Base-by-base conservation (phyloP, 2,797 vertebrate species). In the Arnoldichthys spilopterus region DNA sequence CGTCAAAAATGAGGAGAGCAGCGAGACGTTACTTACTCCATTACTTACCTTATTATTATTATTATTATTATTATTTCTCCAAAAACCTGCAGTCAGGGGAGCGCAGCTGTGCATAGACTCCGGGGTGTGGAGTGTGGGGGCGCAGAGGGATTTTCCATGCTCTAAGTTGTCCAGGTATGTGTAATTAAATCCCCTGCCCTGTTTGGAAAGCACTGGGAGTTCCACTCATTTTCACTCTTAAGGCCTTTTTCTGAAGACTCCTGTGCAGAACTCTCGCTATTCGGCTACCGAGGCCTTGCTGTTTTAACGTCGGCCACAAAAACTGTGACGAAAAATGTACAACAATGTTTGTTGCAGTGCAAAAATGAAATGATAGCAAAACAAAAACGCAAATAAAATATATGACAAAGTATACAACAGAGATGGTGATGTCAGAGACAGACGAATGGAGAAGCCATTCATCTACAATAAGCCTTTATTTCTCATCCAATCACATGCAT, bases 151-250 rank as follows among this genome's bases (percentile, higher is more conserved):
- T 90, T 93, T 94, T 93, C 94, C 92, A 93, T 93, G 87, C 85
- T 83, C 89, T 92, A 86, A 91, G 90, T 84, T 89, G 86, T 88
- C 86, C 91, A 93, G 92, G 91, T 93, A 91, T 93, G 92, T 88
- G 91, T 91, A 91, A 93, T 89, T 85, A 93, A 93, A 92, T 89
- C 89, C 89, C 16, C 78, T 74, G 81, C 83, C 86, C 80, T 92
- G 91, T 93, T 93, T 92, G 90, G 82, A 91, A 90, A 91, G 89
- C 87, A 83, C 87, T 88, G 80, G 87, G 89, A 91, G 91, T 91
- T 89, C 90, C 87, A 91, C 84, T 87, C 89, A 72, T 90, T 91
- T 90, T 90, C 87, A 86, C 88, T 91, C 85, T 86, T 6, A 2
- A 3, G 66, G 85, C 81, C 80, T 83, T 45, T 30, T 34, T 18